Evolutionary conservation across 2,113 vertebrate species (phyloP), one percentile per base, ranked within the genome.

Genomic region (Podilymbus podiceps): DNA sequence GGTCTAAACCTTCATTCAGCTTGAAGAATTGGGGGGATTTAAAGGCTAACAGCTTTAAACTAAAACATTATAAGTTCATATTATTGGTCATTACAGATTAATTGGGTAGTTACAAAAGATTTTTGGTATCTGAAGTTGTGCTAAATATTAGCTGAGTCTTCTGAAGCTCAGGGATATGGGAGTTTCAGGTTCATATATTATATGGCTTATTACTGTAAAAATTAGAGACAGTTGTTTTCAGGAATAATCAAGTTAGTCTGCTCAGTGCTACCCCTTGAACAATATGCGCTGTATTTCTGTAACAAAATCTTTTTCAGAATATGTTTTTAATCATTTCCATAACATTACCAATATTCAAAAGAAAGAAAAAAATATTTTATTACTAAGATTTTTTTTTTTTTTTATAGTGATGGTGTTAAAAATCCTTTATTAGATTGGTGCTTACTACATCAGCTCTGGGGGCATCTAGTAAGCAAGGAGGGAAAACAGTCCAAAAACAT

Each of bases 11-110:
- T 89, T 89, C 85, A 94, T 55, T 72, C 53, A 87, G 25, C 66
- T 76, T 95, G 62, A 97, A 97, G 84, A 92, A 93, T 9, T 77
- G 69, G 76, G 76, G 46, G 49, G 23, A 95, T 82, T 92, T 87
- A 69, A 87, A 95, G 74, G 73, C 86, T 82, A 93, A 87, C 35
- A 78, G 42, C 58, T 86, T 93, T 75, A 89, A 94, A 72, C 8
- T 52, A 53, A 72, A 84, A 38, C 9, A 49, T 44, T 77, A 2
- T 31, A 60, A 60, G 13, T 84, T 90, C 90, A 53, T 8, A 3
- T 13, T 52, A 23, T 49, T 49, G 44, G 78, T 89, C n/a, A 38
- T 64, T 72, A 35, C 9, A 68, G 11, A 50, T 78, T 2, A 83
- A 67, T 25, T 49, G 19, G 13, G 8, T 64, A 49, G n/a, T 75